A percentile compares a stretch with the other conserved stretches of the same genome.
phyloP scores from a whole-genome alignment of 2,113 vertebrate genomes.

The Copsychus sechellarum region DNA sequence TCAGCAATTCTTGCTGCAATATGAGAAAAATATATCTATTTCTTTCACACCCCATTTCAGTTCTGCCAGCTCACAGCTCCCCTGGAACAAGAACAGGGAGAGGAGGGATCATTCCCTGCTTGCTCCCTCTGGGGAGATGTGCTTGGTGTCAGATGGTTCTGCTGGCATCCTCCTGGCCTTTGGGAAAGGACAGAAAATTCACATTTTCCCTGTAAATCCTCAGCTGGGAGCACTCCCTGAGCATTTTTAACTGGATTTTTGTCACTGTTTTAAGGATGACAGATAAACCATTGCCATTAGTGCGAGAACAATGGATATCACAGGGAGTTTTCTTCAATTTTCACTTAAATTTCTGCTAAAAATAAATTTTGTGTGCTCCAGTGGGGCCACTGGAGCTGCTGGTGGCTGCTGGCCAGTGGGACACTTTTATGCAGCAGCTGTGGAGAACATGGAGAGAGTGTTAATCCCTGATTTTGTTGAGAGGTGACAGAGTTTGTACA shows the following conservation, averaged over 20 bases:
- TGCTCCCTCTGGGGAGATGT: background rate
- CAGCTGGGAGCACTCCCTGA: background rate
- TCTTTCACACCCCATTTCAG: background rate
- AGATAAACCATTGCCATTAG: rapidly evolving
- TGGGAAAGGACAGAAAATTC: background rate
- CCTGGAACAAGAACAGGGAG: background rate
- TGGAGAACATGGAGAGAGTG: rapidly evolving
- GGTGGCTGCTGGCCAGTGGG: background rate
- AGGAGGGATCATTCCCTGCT: background rate
- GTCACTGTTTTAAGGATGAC: background rate
- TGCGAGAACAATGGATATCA: background rate
- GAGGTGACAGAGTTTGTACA: rapidly evolving
- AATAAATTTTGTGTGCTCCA: background rate
- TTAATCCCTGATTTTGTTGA: background rate
- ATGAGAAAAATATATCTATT: background rate
- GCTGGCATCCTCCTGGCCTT: background rate
- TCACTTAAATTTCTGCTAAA: background rate
- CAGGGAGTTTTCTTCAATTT: background rate
- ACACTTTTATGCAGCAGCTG: rapidly evolving
- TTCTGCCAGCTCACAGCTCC: background rate
- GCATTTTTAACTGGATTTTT: background rate
- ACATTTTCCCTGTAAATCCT: background rate
- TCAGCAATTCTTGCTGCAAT: background rate
- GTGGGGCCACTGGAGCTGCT: background rate
- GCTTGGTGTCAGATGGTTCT: background rate